Evolutionary conservation across 2,797 vertebrate genomes (phyloP).

Genomic region (Naso thynnoides): DNA sequence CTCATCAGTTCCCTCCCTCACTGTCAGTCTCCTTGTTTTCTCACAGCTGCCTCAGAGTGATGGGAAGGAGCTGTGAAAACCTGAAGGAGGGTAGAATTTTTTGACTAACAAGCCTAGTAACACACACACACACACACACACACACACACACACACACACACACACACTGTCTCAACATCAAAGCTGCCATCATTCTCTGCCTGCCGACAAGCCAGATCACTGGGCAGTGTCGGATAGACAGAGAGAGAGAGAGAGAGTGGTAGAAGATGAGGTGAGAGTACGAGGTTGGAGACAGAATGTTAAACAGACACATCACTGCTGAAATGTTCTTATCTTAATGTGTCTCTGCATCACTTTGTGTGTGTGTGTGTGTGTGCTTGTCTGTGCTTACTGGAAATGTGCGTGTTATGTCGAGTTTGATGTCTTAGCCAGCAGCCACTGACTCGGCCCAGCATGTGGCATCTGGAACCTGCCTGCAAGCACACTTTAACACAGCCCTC

Average conservation of each 20-base stretch:
- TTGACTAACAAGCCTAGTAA: slow-evolving; percentile 42
- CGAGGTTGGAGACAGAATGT: slow-evolving; percentile 38
- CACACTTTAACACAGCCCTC: slow-evolving; percentile 61
- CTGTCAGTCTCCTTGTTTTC: slow-evolving; percentile 51
- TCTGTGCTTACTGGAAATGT: background rate
- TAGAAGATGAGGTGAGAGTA: slow-evolving; percentile 36
- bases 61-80: slow-evolving; percentile 57
- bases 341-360: slow-evolving; percentile 20
- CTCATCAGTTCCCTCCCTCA: slow-evolving; percentile 32
- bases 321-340: slow-evolving; percentile 22
- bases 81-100: slow-evolving; percentile 48
- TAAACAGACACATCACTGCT: slow-evolving; percentile 32
- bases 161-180: slow-evolving; percentile 49
- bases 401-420: slow-evolving; percentile 13
- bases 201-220: slow-evolving; percentile 53
- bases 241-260: background rate
- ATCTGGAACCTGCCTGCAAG: slow-evolving; percentile 61
- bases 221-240: slow-evolving; percentile 27
- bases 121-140: slow-evolving; percentile 34
- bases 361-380: background rate
- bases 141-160: background rate
- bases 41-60: slow-evolving; percentile 46
- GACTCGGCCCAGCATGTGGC: slow-evolving; percentile 58
- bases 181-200: slow-evolving; percentile 60
- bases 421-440: slow-evolving; percentile 40